Evolutionary conservation across 2,888 invertebrate genomes (phyloP), one percentile per base, ranked within the genome.

Genomic region (Diloba caeruleocephala): DNA sequence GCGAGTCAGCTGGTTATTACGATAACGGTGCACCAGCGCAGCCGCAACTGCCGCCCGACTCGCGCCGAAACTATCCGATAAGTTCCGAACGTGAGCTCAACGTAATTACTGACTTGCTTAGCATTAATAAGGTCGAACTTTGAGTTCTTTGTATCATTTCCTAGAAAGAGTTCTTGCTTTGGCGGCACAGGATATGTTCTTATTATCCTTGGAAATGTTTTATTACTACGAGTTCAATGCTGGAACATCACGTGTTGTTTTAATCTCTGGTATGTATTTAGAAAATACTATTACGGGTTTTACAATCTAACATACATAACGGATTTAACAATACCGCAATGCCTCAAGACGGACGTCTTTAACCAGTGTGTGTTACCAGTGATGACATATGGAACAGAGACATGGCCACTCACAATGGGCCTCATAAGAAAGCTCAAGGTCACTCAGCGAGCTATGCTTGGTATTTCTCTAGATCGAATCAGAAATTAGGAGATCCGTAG

Each of bases 1-100:
- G 71, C 79, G 66, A 83, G 77, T 81, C 82, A 79, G 81, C 78
- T 78, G 78, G 74, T 71, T 76, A 73, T 81, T 78, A 79, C 76
- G 76, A 76, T 84, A 85, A 84, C 85, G 81, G 83, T 78, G 75
- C 70, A 71, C 68, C 31, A 12, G 73, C 71, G 76, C 72, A 54
- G 54, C 32, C 31, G 52, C 36, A 43, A 45, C 45, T 33, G 42
- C 19, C 39, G 48, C 52, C 48, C 56, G 62, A 50, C 38, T 38
- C 33, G 34, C 38, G 57, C 68, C 65, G 69, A 60, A 63, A 62
- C 61, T 64, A 58, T 43, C 62, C 60, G 74, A 76, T 70, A 67
- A 67, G 55, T 69, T 39, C 55, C 63, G 60, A 73, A 65, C 62
- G 57, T 68, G 57, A 60, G 41, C 36, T 31, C 32, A 38, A 43